Conservation (phyloP, 1,140 invertebrate genomes). For the Cotesia glomerata region DNA sequence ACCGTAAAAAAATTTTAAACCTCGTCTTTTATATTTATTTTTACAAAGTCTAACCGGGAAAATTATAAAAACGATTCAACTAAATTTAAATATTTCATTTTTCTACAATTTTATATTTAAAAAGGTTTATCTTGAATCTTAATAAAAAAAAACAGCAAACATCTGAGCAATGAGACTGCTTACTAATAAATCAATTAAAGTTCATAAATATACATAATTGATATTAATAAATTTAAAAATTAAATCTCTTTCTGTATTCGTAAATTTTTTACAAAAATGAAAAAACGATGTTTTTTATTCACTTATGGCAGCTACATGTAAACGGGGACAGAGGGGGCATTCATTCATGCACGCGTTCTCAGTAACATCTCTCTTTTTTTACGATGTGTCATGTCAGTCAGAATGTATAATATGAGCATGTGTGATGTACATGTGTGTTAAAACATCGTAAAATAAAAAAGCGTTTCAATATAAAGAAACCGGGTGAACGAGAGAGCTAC, state of each 20-base stretch:
- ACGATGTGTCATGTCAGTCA: not conserved
- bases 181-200: too few species aligned
- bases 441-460: not conserved
- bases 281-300: constrained; percentile 22
- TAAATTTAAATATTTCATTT: too few species aligned
- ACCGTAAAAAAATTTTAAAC: too few species aligned
- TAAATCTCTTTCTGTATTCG: constrained; percentile 3
- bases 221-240: not conserved
- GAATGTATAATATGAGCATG: not conserved
- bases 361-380: constrained; percentile 39
- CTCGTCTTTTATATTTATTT: too few species aligned
- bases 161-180: too few species aligned
- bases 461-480: not conserved
- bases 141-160: too few species aligned
- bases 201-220: too few species aligned
- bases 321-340: constrained; percentile 47
- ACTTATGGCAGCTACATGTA: not conserved
- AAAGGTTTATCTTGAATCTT: too few species aligned
- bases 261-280: constrained; percentile 2
- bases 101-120: too few species aligned
- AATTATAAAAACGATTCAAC: too few species aligned
- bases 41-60: too few species aligned
- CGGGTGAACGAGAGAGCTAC: not conserved
- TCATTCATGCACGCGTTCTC: constrained; percentile 58
- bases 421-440: too few species aligned